These are phyloP conservation scores for Idris sp. DNA, from an alignment of 1,140 invertebrate genomes.

Conservation along the genomic window DNA sequence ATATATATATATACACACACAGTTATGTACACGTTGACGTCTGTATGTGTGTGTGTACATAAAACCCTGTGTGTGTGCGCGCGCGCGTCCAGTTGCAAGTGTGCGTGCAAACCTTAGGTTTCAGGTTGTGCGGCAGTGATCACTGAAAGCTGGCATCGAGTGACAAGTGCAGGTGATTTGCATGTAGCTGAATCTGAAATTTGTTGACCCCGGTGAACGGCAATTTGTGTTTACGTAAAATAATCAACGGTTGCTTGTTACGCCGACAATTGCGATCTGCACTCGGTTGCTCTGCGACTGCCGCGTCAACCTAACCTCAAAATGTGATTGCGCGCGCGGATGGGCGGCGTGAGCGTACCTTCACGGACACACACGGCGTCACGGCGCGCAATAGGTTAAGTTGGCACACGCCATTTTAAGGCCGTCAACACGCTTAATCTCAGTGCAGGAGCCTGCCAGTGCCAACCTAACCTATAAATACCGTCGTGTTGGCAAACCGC, in stretches of 20 bases:
- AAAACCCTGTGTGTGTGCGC: conserved; percentile 15
- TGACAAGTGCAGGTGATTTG: conserved; percentile 62
- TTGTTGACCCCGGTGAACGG: too few species aligned
- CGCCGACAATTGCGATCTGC: too few species aligned
- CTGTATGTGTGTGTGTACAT: conserved; percentile 1
- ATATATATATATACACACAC: too few species aligned
- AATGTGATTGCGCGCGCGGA: conserved; percentile 19
- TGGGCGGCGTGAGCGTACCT: conserved; percentile 14
- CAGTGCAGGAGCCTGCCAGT: neutral
- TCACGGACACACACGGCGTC: neutral
- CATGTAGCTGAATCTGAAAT: too few species aligned
- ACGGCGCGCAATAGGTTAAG: neutral
- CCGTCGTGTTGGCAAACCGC: neutral
- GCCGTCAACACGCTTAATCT: neutral
- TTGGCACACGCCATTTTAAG: neutral
- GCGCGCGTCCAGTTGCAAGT: conserved; percentile 19
- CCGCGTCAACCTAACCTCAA: conserved; percentile 43
- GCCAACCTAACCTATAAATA: conserved; percentile 27
- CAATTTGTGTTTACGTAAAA: too few species aligned
- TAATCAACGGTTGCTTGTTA: neutral
- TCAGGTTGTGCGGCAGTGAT: conserved; percentile 30
- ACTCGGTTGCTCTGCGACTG: neutral
- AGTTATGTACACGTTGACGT: neutral
- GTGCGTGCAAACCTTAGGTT: conserved; percentile 41
- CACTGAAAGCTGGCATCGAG: conserved; percentile 49